Evolutionary conservation across 1,140 invertebrate genomes (phyloP).

Genomic region (Drosophila simulans): DNA sequence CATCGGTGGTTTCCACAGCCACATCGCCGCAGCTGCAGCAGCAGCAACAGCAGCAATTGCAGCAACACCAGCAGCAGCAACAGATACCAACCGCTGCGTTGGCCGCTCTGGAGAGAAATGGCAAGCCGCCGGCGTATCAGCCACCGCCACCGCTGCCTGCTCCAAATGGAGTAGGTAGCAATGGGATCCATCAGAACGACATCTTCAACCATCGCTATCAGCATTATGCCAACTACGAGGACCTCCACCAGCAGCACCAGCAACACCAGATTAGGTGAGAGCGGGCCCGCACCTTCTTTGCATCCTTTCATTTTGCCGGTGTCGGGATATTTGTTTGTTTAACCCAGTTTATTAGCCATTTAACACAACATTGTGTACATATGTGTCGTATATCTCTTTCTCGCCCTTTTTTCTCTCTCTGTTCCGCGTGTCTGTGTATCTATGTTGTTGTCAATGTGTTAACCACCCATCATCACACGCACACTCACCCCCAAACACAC

Average conservation of each 20-base stretch:
- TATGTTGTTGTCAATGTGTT: slow-evolving; percentile 38
- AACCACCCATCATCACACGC: slow-evolving; percentile 24
- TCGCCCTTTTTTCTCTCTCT: slow-evolving; percentile 56
- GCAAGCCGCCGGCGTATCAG: slow-evolving; percentile 80
- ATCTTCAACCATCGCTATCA: slow-evolving; percentile 86
- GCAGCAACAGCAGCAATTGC: slow-evolving; percentile 40
- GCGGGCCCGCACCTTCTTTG: not conserved
- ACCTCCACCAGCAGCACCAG: slow-evolving; percentile 89
- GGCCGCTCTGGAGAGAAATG: slow-evolving; percentile 75
- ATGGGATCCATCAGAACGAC: slow-evolving; percentile 82
- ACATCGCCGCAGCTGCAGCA: slow-evolving; percentile 39
- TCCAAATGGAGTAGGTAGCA: slow-evolving; percentile 49
- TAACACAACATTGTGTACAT: slow-evolving; percentile 17
- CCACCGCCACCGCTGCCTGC: slow-evolving; percentile 78
- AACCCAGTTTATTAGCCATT: slow-evolving; percentile 17
- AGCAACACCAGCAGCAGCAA: slow-evolving; percentile 28
- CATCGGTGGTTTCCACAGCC: slow-evolving; percentile 24
- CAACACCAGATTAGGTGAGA: slow-evolving; percentile 86
- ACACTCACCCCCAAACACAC: slow-evolving; percentile 38
- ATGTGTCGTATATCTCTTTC: slow-evolving; percentile 38
- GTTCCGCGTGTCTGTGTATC: slow-evolving; percentile 32
- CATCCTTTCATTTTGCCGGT: not conserved
- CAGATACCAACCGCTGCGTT: slow-evolving; percentile 73
- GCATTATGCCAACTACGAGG: slow-evolving; percentile 93
- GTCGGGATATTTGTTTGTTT: slow-evolving; percentile 6